Conservation (phyloP, 2,113 vertebrate genomes). For the Morone saxatilis region DNA sequence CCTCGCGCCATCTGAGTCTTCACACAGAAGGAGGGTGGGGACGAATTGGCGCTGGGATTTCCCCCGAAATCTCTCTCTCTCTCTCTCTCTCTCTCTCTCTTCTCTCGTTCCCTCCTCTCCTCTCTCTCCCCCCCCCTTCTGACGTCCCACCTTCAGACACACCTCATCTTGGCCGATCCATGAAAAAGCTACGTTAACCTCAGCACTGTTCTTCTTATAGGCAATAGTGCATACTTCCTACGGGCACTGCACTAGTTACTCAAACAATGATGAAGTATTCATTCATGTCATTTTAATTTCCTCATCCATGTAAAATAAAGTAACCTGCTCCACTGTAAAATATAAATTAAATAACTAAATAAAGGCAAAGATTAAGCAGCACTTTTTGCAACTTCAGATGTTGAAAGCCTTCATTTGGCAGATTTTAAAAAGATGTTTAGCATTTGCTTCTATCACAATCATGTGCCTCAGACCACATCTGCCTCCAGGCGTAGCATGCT, state of each 20-base stretch:
- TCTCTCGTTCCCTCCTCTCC: too few relatives aligned
- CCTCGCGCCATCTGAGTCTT: too few relatives aligned
- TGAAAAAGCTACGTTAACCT: too few relatives aligned
- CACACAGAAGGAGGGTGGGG: too few relatives aligned
- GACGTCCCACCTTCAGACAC: too few relatives aligned
- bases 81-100: too few relatives aligned
- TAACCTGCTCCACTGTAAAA: not conserved
- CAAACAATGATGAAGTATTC: not conserved
- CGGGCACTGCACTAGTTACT: not conserved
- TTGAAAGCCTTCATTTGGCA: slow-evolving; percentile 9
- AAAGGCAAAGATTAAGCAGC: not conserved
- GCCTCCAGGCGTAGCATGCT: slow-evolving; percentile 11
- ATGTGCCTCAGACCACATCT: not conserved
- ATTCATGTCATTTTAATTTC: not conserved
- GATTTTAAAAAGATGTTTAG: slow-evolving; percentile 19
- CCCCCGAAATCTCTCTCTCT: too few relatives aligned
- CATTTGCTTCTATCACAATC: slow-evolving; percentile 7
- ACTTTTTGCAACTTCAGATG: not conserved
- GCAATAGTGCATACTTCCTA: too few relatives aligned
- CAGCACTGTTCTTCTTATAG: too few relatives aligned
- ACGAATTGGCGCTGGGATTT: too few relatives aligned
- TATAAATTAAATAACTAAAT: not conserved
- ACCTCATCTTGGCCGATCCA: too few relatives aligned
- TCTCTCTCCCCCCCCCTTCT: too few relatives aligned
- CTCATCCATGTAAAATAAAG: not conserved